These are phyloP conservation scores for Magallana gigas DNA, from an alignment of 1,140 invertebrate species.

Conservation along the genomic window DNA sequence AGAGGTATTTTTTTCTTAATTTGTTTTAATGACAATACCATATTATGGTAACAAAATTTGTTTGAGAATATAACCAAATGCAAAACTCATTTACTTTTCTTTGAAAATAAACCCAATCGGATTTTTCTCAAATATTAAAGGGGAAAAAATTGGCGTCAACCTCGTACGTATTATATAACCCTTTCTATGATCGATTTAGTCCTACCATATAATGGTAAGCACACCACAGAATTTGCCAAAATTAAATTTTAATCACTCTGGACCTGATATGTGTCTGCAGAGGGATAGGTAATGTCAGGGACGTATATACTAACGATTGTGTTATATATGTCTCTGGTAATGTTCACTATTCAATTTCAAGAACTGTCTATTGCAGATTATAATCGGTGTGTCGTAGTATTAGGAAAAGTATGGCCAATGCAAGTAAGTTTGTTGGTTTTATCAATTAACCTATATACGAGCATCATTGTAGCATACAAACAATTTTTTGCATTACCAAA, in stretches of 20 bases:
- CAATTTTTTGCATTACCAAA: too few species aligned
- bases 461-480: too few species aligned
- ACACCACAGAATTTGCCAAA: background rate
- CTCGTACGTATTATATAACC: too few species aligned
- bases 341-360: background rate
- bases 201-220: background rate
- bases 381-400: background rate
- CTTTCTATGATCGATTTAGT: background rate
- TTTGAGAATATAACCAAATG: background rate
- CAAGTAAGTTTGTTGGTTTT: background rate
- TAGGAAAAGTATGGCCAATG: constrained; percentile 3
- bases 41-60: background rate
- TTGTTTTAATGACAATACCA: background rate
- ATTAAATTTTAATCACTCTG: background rate
- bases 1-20: background rate
- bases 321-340: too few species aligned
- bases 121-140: background rate
- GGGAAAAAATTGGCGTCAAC: background rate
- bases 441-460: background rate
- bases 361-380: background rate
- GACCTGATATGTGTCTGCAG: too few species aligned
- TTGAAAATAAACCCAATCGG: background rate
- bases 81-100: background rate
- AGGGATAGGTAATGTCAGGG: background rate
- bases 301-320: too few species aligned